Base-by-base conservation (phyloP, 2,888 invertebrate genomes). In the Drosophila tripunctata region DNA sequence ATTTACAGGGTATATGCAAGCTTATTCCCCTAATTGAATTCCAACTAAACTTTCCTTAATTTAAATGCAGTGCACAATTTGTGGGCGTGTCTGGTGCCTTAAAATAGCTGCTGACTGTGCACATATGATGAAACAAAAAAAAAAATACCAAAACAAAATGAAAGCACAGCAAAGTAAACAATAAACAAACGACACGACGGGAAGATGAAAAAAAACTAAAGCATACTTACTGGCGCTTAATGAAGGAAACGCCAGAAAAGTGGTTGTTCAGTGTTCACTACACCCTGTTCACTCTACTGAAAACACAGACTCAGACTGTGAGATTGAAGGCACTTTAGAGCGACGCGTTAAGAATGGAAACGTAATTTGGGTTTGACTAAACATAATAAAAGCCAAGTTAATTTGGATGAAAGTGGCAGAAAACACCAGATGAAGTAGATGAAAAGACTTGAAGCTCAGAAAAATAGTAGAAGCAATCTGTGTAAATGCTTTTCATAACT, bases 161-260 rank as follows among this genome's bases (percentile, higher is more conserved):
- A 54, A 56, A 51, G 44, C 50, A 60, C 56, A 30, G 47, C 31
- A 69, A 56, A 73, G 57, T 48, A 66, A 62, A 60, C 55, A 67
- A 66, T 40, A 65, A 58, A 31, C 45, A 45, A 17, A 17, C n/a
- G 15, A 38, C 17, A 12, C 31, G 48, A 47, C 33, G 43, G 6
- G 24, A 35, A 35, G 21, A 50, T 43, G 19, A 21, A 33, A 38
- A 43, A 38, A 60, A 65, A 68, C 70, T 63, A 67, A 68, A 76
- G 80, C 74, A 68, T 63, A 70, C 79, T 79, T 74, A 65, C 48
- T 22, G 70, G 55, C 66, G 72, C 72, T 72, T 81, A 80, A 84
- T 81, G 85, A 80, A 84, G 85, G 69, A 75, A 80, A 75, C 85
- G 64, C 51, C 67, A 69, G 60, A 63, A 75, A 75, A 77, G 71